A percentile compares a stretch with the other conserved stretches of the same genome.
These are phyloP conservation scores for Geopemphigus sp. DNA, from an alignment of 1,140 invertebrate genomes.

Conservation along the genomic window DNA sequence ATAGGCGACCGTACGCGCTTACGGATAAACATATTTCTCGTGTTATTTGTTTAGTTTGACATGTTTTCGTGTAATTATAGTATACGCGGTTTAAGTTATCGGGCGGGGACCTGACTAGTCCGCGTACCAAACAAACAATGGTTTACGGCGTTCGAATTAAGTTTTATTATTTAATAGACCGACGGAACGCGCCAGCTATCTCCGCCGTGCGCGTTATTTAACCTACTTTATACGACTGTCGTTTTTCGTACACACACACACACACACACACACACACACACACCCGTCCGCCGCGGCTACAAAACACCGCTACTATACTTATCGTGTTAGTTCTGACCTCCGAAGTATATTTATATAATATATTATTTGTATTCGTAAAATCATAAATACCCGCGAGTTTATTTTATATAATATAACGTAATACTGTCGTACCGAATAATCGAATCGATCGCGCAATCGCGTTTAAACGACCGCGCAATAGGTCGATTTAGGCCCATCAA, in stretches of 20 bases:
- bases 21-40: neutral
- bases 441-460: constrained; percentile 9
- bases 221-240: constrained; percentile 20
- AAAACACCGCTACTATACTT: neutral
- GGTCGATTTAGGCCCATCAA: neutral
- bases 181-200: neutral
- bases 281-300: neutral
- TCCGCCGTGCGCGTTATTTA: neutral
- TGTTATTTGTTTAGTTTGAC: constrained; percentile 14
- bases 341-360: neutral
- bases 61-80: neutral
- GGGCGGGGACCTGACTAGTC: neutral
- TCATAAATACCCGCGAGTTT: no score
- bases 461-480: neutral
- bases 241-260: neutral
- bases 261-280: neutral
- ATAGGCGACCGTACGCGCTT: neutral
- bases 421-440: constrained; percentile 39
- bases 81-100: neutral
- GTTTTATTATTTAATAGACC: constrained; percentile 17
- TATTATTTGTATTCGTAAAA: neutral
- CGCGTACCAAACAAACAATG: neutral
- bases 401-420: constrained; percentile 11
- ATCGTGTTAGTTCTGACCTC: constrained; percentile 40
- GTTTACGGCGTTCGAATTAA: neutral